Base-by-base conservation (phyloP, 2,888 invertebrate genomes). In the Plagiodera versicolora region DNA sequence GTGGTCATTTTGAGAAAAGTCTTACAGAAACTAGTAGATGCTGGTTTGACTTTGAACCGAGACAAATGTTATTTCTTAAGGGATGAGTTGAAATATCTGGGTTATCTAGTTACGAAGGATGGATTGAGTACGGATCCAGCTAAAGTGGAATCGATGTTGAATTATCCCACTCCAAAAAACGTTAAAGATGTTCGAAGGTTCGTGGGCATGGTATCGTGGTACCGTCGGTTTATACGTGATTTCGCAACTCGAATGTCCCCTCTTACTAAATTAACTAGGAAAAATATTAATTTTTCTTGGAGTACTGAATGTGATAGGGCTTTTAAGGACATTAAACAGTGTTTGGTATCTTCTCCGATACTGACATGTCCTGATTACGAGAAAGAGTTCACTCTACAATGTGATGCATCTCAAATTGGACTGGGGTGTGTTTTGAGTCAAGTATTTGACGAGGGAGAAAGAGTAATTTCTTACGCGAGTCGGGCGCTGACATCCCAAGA, bases 121-220 rank as follows among this genome's bases (percentile, higher is more conserved):
- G 65, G 67, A 1, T 30, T 66, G 2, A 17, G 32, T 1, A 32
- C 44, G 5, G 60, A 60, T 50, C 56, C 60, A 9, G 18, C 51
- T 4, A 60, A 60, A 48, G 50, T 56, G 1, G 44, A 51, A n/a
- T 24, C 30, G 6, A 60, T 56, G 24, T 10, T 60, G 20, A 46
- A 56, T 11, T 52, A 44, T 48, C 24, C 54, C 14, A 30, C 49
- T 18, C 54, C 54, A 2, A 39, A 47, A 14, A 53, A 11, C 11
- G 45, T 51, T 14, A 45, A 32, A 16, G 51, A 51, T 2, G 39
- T 61, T 14, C 14, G 54, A 8, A 35, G 57, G 10, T 47, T 61
- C 17, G 19, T 63, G 24, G 70, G 69, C 1, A 50, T 64, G 18
- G 53, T 62, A 1, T 64, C 65, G 1, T 71, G 67, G 64, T 71